Evolutionary conservation across 2,113 vertebrate species (phyloP).

Genomic region (Microcebus griseorufus): DNA sequence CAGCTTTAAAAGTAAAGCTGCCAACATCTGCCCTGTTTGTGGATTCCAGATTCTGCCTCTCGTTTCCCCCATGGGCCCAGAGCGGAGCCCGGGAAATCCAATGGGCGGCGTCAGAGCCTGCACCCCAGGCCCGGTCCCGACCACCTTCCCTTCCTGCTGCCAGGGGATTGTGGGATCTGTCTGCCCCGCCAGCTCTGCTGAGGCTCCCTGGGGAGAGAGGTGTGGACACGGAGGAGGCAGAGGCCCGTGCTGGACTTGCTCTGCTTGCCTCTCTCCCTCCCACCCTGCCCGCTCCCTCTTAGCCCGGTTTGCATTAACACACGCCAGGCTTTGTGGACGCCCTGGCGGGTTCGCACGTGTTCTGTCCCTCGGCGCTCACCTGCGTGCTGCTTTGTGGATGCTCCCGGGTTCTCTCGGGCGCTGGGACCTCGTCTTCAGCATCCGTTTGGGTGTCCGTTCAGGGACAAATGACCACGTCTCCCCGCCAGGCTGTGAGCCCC

Average conservation of each 20-base stretch:
- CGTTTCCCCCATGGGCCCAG: fast-evolving
- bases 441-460: neutral
- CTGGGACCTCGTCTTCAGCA: neutral
- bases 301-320: neutral
- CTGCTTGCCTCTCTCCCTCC: too few species aligned
- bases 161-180: neutral
- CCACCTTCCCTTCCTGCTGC: neutral
- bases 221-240: too few species aligned
- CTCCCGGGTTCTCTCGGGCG: fast-evolving
- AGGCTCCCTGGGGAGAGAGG: too few species aligned
- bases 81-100: neutral
- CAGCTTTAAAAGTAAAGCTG: neutral
- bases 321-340: neutral
- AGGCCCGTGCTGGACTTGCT: fast-evolving
- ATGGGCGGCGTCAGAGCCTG: neutral
- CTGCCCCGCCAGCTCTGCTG: neutral
- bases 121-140: neutral
- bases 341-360: fast-evolving
- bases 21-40: fast-evolving
- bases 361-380: fast-evolving
- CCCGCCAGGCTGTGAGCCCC: neutral
- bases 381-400: fast-evolving
- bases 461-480: neutral
- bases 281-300: too few species aligned
- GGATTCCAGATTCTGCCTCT: neutral